These are phyloP conservation scores for Drosophila chauvacae DNA, from an alignment of 1,140 invertebrate species.

Conservation along the genomic window DNA sequence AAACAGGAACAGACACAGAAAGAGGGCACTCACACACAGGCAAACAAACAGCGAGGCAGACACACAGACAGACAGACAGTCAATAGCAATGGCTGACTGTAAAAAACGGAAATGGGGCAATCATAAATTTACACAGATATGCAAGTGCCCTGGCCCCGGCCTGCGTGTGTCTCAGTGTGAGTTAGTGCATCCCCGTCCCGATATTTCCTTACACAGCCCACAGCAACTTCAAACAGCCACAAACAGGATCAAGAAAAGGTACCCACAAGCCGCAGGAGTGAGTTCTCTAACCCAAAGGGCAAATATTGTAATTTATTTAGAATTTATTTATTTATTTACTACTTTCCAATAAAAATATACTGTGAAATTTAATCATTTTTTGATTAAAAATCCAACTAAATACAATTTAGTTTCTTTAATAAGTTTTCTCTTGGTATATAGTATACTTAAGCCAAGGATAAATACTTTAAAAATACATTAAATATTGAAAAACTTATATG, in stretches of 20 bases:
- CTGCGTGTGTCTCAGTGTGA: constrained; percentile 38
- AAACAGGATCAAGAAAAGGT: constrained; percentile 25
- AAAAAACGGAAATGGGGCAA: constrained; percentile 83
- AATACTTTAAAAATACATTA: background rate
- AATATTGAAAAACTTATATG: background rate
- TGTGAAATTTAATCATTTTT: background rate
- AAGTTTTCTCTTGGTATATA: background rate
- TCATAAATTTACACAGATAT: constrained; percentile 84
- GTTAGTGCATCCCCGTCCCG: constrained; percentile 13
- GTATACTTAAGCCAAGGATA: background rate
- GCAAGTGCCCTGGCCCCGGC: constrained; percentile 65
- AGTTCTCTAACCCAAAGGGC: background rate
- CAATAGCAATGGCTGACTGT: constrained; percentile 74
- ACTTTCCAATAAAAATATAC: background rate
- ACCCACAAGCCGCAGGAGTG: background rate
- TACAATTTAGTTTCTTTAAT: too few relatives aligned
- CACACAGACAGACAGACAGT: constrained; percentile 54
- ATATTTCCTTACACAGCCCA: constrained; percentile 19
- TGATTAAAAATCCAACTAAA: background rate
- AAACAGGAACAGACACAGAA: background rate
- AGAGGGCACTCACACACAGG: background rate
- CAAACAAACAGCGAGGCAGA: constrained; percentile 3
- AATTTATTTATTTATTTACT: background rate
- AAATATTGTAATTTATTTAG: too few relatives aligned
- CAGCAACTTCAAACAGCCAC: constrained; percentile 41